A percentile compares a stretch with the other conserved stretches of the same genome.
Conservation (phyloP, 2,888 invertebrate genomes). For the Sesia apiformis region DNA sequence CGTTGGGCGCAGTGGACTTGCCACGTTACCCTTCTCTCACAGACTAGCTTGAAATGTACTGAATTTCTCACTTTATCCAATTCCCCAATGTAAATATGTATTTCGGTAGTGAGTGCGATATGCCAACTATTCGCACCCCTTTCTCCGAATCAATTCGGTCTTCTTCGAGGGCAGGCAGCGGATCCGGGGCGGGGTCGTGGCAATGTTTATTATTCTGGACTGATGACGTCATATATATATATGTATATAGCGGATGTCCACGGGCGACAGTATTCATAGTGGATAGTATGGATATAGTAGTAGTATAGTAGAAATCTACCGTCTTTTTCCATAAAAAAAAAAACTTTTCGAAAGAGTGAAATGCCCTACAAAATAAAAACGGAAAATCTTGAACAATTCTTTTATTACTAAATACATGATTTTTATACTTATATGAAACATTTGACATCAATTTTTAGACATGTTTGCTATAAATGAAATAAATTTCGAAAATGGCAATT, state of each 20-base stretch:
- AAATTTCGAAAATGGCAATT: no score
- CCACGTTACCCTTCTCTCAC: no score
- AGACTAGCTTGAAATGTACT: no score
- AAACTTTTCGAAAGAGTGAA: background rate
- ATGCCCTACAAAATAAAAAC: background rate
- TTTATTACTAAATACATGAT: background rate
- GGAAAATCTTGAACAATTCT: background rate
- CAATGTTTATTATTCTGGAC: background rate
- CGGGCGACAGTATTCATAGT: background rate
- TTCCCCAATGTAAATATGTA: no score
- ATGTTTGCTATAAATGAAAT: no score
- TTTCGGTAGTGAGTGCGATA: no score
- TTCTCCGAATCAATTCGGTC: no score
- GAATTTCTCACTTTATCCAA: no score
- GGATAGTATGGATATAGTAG: background rate
- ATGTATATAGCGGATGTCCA: background rate
- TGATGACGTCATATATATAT: background rate
- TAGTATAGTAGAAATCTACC: background rate
- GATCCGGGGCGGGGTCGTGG: background rate
- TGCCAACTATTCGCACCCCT: no score
- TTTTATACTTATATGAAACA: background rate
- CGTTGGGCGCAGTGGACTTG: no score
- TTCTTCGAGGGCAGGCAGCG: background rate
- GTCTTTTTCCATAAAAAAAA: background rate
- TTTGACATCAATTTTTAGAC: background rate